Base-by-base conservation (phyloP, 1,140 invertebrate genomes). In the Palaemon carinicauda region DNA sequence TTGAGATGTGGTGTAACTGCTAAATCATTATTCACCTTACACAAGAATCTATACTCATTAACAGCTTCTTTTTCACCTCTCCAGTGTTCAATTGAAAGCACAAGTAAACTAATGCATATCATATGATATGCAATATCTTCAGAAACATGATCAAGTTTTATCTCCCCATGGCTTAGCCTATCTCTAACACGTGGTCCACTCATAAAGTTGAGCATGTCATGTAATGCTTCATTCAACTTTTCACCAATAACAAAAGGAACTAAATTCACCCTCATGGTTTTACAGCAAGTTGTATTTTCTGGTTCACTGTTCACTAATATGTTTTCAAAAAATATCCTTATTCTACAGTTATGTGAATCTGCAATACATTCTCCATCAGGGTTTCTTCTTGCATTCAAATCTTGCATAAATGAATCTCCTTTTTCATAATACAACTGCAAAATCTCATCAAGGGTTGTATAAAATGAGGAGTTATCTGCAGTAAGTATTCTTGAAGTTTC, bases 191-290 rank as follows among this genome's bases (percentile, higher is more conserved):
- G 65, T 21, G 80, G 80, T 10, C 80, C 80, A 31, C 74, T 65
- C 14, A 82, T 27, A 54, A 82, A 82, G 41, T 54, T 82, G n/a
- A 82, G 27, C 4, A 82, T 65, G 19, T 82, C 80, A 31, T 82
- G 80, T 21, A 82, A 29, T 52, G 80, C 80, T 54, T 82, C 80
- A 82, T 82, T 82, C 10, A 82, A 21, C 51, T 82, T 82, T 33
- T 51, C 52, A 10, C 80, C 80, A 69, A 81, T 71, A 21, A 51
- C 5, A 51, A 19, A 33, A 12, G 51, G 56, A 15, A 71, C 56
- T 5, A 51, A 60, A 65, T 81, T 81, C 29, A 12, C 14, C 33
- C 33, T 79, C 21, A 54, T 54, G 31, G 17, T 17, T 31, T 31
- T 77, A 19, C 19, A n/a, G 12, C 51, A 19, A 15, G 2, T 54